Conservation (phyloP, 2,797 vertebrate genomes). For the Antrozous pallidus region DNA sequence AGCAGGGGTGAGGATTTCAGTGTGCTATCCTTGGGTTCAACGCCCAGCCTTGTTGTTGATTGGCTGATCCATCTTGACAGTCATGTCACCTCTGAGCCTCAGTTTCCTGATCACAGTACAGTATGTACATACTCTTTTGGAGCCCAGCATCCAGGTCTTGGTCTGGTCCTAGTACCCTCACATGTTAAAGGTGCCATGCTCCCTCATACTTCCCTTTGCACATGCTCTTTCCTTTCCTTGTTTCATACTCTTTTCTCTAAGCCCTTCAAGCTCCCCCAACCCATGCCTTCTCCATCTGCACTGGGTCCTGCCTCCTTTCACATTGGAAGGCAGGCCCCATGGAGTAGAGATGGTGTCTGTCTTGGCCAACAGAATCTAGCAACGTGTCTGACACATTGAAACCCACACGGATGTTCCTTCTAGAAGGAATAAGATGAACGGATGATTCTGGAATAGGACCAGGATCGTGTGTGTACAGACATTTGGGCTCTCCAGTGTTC, state of each 20-base stretch:
- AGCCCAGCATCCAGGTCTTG: background rate
- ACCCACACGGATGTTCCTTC: background rate
- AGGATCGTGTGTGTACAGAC: background rate
- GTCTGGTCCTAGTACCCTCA: no score
- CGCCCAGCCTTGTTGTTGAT: background rate
- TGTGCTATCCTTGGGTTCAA: background rate
- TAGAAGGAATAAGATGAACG: background rate
- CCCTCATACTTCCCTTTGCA: background rate
- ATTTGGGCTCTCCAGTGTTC: background rate
- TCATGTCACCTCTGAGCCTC: background rate
- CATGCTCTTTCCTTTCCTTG: background rate
- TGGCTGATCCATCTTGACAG: background rate
- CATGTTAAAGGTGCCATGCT: background rate
- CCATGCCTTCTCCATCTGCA: background rate
- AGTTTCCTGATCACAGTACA: background rate
- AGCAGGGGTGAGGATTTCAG: background rate
- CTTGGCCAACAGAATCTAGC: background rate
- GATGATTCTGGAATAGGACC: background rate
- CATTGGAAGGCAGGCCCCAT: no score
- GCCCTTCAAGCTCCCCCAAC: background rate
- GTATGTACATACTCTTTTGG: background rate
- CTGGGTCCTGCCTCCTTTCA: background rate
- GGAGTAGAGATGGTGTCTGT: background rate
- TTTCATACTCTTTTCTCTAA: background rate
- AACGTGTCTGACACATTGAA: background rate